Conservation (phyloP, 1,140 invertebrate species). For the Phymorhynchus buccinoides region DNA sequence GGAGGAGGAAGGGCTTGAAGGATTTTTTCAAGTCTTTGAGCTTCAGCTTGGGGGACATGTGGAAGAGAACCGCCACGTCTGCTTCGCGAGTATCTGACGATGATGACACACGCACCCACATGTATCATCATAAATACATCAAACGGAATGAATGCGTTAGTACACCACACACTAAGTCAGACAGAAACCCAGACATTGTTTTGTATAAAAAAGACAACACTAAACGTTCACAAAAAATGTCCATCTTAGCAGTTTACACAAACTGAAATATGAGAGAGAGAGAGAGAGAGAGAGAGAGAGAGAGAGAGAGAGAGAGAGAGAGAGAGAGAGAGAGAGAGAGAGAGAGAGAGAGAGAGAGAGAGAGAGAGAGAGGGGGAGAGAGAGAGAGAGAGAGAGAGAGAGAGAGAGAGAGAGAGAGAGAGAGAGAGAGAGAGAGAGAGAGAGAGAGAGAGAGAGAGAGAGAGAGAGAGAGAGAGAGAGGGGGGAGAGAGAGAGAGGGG, state of each 20-base stretch:
- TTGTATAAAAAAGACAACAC: no score
- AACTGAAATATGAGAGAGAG: no score
- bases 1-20: slow-evolving; percentile 49
- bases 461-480: not conserved
- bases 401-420: not conserved
- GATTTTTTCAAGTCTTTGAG: slow-evolving; percentile 46
- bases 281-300: not conserved
- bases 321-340: not conserved
- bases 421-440: not conserved
- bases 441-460: not conserved
- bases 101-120: no score
- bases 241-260: no score
- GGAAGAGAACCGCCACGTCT: slow-evolving; percentile 52
- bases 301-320: not conserved
- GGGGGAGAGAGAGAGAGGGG: not conserved
- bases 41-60: slow-evolving; percentile 47
- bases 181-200: no score
- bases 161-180: no score
- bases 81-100: slow-evolving; percentile 49
- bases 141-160: no score
- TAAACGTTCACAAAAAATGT: no score
- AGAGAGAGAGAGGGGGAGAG: not conserved
- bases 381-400: not conserved
- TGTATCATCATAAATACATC: no score
- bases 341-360: not conserved